These are phyloP conservation scores for Argyresthia albistria DNA, from an alignment of 2,888 invertebrate species.

Conservation along the genomic window DNA sequence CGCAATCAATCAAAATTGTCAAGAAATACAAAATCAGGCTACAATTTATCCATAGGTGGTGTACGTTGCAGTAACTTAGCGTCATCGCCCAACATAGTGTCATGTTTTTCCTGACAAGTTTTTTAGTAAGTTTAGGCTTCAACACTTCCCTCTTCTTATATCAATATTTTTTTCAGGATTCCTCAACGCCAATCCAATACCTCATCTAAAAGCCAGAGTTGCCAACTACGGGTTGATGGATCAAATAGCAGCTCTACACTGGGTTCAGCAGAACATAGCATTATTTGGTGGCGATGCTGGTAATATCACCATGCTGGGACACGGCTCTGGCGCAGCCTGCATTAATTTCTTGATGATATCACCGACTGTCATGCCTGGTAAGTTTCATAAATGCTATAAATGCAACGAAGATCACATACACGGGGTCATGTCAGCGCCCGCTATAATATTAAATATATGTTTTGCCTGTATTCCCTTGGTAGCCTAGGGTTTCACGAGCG, in stretches of 20 bases:
- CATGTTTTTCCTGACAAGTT: too few species aligned
- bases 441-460: too few species aligned
- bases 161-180: constrained; percentile 76
- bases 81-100: too few species aligned
- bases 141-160: too few species aligned
- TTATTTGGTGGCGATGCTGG: constrained; percentile 95
- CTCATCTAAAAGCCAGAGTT: constrained; percentile 87
- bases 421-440: too few species aligned
- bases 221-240: constrained; percentile 98
- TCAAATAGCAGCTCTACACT: constrained; percentile 96
- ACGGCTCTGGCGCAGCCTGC: constrained; percentile 97
- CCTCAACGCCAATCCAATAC: constrained; percentile 90
- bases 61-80: too few species aligned
- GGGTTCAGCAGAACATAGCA: constrained; percentile 96
- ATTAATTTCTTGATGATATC: constrained; percentile 98
- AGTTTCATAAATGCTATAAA: constrained; percentile 10
- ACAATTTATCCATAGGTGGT: too few species aligned
- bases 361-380: constrained; percentile 87
- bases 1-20: too few species aligned
- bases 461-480: too few species aligned
- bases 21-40: too few species aligned
- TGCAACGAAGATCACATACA: neutral
- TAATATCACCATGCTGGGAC: constrained; percentile 95
- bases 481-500: neutral
- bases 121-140: too few species aligned